Base-by-base conservation (phyloP, 2,888 invertebrate species). In the Helleia helle region DNA sequence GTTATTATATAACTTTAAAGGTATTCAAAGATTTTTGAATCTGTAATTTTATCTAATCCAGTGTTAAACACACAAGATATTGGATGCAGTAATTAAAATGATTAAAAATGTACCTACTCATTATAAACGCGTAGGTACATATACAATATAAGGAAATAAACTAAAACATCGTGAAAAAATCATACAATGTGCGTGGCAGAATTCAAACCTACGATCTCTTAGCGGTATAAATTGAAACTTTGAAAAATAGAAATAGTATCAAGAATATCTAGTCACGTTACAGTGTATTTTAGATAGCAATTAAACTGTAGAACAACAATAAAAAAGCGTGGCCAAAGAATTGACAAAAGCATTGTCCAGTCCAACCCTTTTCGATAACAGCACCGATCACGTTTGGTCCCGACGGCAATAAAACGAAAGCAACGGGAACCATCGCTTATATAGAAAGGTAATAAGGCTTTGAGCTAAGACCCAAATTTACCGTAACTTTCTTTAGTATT, bases 251-350 rank as follows among this genome's bases (percentile, higher is more conserved):
- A 24, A 40, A 41, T 0, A 60, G 53, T 56, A 58, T 62, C 62
- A 60, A 63, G 41, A 42, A 7, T 11, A n/a, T 9, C 40, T 4
- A 4, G 15, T 25, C 44, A 37, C 13, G 38, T 36, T 56, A 52
- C 14, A 54, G 48, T 62, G 59, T 74, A 65, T 72, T 73, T 70
- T 65, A 65, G 50, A 59, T 52, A 53, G 57, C 63, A 70, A 72
- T 68, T 67, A 71, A 68, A 66, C 65, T 52, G 63, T 56, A 52
- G 52, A 51, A 54, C 53, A 53, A 57, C 59, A 65, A 69, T 63
- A 69, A 62, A 60, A 43, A 38, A 42, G 18, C 6, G 12, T 9
- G 17, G 8, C 34, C 18, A 34, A 34, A 12, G 7, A 15, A 18
- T 18, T 17, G 18, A 34, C 12, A 34, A 12, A 31, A 2, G 22